phyloP scores from a whole-genome alignment of 1,140 invertebrate genomes.

The Diachasma alloeum region DNA sequence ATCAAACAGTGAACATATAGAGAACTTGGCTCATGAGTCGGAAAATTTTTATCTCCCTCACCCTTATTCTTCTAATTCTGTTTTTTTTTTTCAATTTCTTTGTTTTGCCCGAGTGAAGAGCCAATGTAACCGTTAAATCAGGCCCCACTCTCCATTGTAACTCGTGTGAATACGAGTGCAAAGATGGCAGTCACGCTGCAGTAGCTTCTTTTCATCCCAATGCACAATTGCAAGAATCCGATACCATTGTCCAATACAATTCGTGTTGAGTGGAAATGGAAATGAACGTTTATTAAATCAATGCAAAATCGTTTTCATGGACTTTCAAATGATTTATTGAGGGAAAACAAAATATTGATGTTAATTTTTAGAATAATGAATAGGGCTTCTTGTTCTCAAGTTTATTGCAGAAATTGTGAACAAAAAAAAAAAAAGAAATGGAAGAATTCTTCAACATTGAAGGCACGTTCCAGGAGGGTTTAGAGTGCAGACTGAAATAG shows the following conservation, averaged over 20 bases:
- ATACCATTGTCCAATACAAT: too few relatives aligned
- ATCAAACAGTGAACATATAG: not conserved
- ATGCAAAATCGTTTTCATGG: too few relatives aligned
- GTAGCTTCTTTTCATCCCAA: too few relatives aligned
- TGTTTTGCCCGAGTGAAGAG: not conserved
- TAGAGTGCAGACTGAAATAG: too few relatives aligned
- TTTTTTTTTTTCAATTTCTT: not conserved
- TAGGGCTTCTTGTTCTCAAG: not conserved
- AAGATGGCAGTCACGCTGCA: not conserved
- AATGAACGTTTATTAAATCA: too few relatives aligned
- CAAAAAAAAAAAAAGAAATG: too few relatives aligned
- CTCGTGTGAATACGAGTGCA: not conserved
- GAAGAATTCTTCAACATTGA: not conserved
- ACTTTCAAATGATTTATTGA: too few relatives aligned
- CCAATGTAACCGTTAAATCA: not conserved
- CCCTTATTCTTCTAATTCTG: not conserved
- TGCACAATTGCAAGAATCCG: too few relatives aligned
- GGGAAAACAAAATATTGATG: too few relatives aligned
- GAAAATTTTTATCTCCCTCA: slow-evolving; percentile 3
- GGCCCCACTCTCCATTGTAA: not conserved
- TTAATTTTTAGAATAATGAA: too few relatives aligned
- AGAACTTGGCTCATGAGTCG: slow-evolving; percentile 2
- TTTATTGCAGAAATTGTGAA: not conserved
- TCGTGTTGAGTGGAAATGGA: too few relatives aligned
- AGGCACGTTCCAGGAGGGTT: not conserved